phyloP scores from a whole-genome alignment of 35 echinoderm and acorn worm genomes.

The Ophioderma brevispina region DNA sequence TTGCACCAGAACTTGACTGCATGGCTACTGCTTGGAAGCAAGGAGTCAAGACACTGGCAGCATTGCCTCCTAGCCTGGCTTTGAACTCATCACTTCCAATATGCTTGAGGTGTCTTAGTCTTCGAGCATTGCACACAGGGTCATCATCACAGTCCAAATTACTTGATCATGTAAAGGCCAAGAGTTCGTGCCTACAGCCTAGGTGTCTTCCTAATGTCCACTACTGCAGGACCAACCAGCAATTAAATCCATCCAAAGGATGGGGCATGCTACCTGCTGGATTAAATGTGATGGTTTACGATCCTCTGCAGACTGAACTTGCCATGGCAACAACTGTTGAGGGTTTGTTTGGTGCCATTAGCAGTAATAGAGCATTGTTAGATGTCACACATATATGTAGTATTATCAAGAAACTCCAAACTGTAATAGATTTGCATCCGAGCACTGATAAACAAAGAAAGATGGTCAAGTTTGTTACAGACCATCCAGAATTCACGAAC shows the following conservation, averaged over 20 bases:
- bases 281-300: not conserved
- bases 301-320: not conserved
- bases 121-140: no score
- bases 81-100: no score
- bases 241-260: not conserved
- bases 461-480: not conserved
- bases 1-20: no score
- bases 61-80: no score
- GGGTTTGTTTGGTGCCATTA: not conserved
- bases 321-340: not conserved
- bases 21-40: no score
- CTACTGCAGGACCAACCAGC: not conserved
- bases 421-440: not conserved
- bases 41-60: no score
- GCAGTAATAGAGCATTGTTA: not conserved
- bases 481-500: not conserved
- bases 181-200: no score
- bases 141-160: no score
- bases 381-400: not conserved
- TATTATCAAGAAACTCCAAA: not conserved
- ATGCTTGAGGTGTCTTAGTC: no score
- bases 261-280: not conserved
- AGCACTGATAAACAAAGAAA: not conserved
- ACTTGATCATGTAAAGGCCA: no score
- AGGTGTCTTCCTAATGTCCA: not conserved